Base-by-base conservation (phyloP, 2,113 vertebrate species). In the Phaethornis superciliosus region DNA sequence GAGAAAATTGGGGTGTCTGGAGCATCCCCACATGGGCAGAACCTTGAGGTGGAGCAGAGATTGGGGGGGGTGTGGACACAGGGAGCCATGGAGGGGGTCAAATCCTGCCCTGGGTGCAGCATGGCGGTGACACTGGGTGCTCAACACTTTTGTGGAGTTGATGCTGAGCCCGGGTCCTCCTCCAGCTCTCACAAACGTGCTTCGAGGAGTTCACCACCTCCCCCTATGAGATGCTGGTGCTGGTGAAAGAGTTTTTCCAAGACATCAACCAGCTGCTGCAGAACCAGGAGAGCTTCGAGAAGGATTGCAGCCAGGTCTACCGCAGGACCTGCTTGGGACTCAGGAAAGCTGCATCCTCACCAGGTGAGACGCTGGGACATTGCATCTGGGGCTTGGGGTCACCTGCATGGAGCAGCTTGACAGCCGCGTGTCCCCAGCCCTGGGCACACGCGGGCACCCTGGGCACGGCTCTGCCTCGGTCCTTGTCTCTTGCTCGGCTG, bases 231-330 rank as follows among this genome's bases (percentile, higher is more conserved):
- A 94, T 98, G 89, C 95, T 98, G 87, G 80, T 97, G 82, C 96
- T 96, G 94, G 97, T 98, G 89, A 97, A 97, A 60, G 63, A 96
- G 17, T 96, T 98, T 62, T 98, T 98, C 93, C 94, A 93, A 23
- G 88, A 97, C 83, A 97, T 97, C 70, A 95, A 95, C 33, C 59
- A 59, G 12, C 96, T 98, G 42, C 95, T 98, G 80, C 89, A 87
- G 58, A 58, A 85, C 12, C 47, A 85, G 71, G 83, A 85, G 86
- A 95, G 91, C 52, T 98, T 98, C 1, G 96, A 71, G 84, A 96
- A 93, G 72, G 94, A 98, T 51, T 98, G 98, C 96, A 98, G 77
- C n/a, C 59, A 20, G 4, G 92, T 89, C 21, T 98, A 97, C 80
- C 59, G 72, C 47, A 82, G 87, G 12, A 8, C 21, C 30, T 98